Conservation (phyloP, 1,140 invertebrate genomes). For the Dufourea novaeangliae region DNA sequence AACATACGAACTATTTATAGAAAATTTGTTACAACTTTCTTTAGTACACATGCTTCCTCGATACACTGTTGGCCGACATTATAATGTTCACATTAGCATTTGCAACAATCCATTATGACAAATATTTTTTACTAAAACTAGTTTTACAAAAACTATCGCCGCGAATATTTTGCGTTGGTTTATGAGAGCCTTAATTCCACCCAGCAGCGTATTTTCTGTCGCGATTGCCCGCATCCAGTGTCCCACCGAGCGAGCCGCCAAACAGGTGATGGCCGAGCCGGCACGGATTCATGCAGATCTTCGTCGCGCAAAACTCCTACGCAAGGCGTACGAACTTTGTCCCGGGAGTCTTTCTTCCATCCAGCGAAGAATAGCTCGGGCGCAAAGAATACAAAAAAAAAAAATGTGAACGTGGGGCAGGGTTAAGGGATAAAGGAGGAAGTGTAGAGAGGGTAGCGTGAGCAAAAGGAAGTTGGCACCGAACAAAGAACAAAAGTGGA, state of each 20-base stretch:
- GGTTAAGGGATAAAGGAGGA: slow-evolving; percentile 61
- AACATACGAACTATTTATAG: too few species aligned
- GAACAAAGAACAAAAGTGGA: slow-evolving; percentile 70
- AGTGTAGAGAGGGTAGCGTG: slow-evolving; percentile 54
- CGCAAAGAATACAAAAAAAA: slow-evolving; percentile 59
- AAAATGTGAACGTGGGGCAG: slow-evolving; percentile 59
- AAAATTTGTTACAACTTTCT: too few species aligned
- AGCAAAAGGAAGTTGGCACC: slow-evolving; percentile 62
- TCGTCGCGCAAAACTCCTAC: slow-evolving; percentile 39
- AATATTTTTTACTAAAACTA: too few species aligned
- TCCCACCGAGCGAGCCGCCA: neutral
- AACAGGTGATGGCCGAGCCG: slow-evolving; percentile 48
- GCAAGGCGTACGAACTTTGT: slow-evolving; percentile 15
- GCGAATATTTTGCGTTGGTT: too few species aligned
- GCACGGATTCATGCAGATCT: slow-evolving; percentile 9
- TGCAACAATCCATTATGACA: too few species aligned
- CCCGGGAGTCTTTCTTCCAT: slow-evolving; percentile 36
- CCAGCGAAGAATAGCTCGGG: slow-evolving; percentile 59
- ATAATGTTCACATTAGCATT: too few species aligned
- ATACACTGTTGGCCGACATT: too few species aligned
- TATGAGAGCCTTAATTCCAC: neutral
- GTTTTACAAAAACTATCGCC: too few species aligned
- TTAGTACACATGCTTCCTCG: too few species aligned
- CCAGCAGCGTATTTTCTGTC: neutral
- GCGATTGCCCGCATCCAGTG: slow-evolving; percentile 16